Base-by-base conservation (phyloP, 1,140 invertebrate genomes). In the Lordiphosa stackelbergi region DNA sequence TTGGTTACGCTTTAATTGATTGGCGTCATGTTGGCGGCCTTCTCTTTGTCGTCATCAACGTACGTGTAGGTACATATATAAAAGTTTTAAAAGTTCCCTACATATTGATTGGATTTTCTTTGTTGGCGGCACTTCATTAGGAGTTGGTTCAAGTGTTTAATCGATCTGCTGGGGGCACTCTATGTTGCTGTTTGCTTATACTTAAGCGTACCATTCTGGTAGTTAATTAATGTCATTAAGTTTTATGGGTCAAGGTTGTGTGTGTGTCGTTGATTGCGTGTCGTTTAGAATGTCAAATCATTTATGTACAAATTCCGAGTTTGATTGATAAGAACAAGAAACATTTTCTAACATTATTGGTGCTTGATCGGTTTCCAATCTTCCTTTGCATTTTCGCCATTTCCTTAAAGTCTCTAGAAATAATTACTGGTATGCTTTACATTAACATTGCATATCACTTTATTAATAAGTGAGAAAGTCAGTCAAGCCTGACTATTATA, bases 141-240 rank as follows among this genome's bases (percentile, higher is more conserved):
- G 22, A 41, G 38, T 49, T 48, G 19, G 35, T 41, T 56, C 43
- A 57, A 56, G 59, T 62, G 59, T 36, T 58, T 37, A 40, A 38
- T 16, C 19, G 19, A 52, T 52, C 38, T 9, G 36, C 13, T 11
- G 9, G 8, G 9, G 11, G 40, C 42, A 11, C 5, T 19, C 5
- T 7, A 38, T 38, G 48, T 12, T 36, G 38, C 10, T 19, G 37
- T 34, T 28, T 57, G 11, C 24, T 60, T n/a, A 34, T 10, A n/a
- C 43, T 57, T 38, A 10, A 28, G 41, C 42, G 48, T 60, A 24
- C 5, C 57, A 40, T 41, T n/a, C 38, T 37, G 53, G 53, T 36
- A 35, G 48, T 63, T 71, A 71, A 66, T 73, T 63, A 68, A 73
- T 72, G 58, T 56, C 28, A 65, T 70, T 72, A 70, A 55, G 55